Percentiles rank a stretch among this genome's conserved stretches.
phyloP scores from a whole-genome alignment of 2,113 vertebrate species.

The Synchiropus splendidus region DNA sequence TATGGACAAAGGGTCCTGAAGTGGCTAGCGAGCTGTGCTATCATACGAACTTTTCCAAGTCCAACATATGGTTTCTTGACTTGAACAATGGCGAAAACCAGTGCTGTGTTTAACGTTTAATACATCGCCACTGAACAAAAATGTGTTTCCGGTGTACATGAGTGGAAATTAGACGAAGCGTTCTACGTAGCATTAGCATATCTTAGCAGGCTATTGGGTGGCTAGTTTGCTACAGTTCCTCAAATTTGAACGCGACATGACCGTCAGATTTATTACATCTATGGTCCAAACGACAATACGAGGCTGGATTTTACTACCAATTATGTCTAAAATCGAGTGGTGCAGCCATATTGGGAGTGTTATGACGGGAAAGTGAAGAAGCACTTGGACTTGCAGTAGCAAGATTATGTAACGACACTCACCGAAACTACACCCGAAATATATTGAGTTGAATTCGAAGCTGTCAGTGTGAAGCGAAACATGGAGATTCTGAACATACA shows the following conservation, averaged over 20 bases:
- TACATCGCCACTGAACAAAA: background rate
- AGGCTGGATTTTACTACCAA: too few relatives aligned
- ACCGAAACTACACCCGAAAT: constrained; percentile 9
- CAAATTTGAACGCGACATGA: too few relatives aligned
- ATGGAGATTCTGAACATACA: background rate
- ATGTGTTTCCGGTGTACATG: background rate
- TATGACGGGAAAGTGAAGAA: constrained; percentile 20
- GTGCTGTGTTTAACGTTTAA: too few relatives aligned
- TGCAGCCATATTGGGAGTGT: background rate
- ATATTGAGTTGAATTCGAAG: background rate
- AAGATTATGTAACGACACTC: constrained; percentile 58
- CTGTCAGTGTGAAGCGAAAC: too few relatives aligned
- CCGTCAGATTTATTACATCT: too few relatives aligned
- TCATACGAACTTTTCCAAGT: too few relatives aligned
- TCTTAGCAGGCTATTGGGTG: constrained; percentile 47
- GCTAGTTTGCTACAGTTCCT: constrained; percentile 32
- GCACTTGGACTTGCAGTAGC: constrained; percentile 32
- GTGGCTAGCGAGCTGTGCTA: constrained; percentile 25
- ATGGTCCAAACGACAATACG: too few relatives aligned
- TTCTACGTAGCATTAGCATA: constrained; percentile 28
- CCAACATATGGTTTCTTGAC: too few relatives aligned
- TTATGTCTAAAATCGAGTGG: too few relatives aligned
- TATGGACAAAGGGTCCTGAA: constrained; percentile 58
- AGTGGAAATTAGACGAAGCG: background rate
- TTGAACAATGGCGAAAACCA: too few relatives aligned